phyloP scores from a whole-genome alignment of 2,113 vertebrate genomes.

The Ctenodactylus gundi region DNA sequence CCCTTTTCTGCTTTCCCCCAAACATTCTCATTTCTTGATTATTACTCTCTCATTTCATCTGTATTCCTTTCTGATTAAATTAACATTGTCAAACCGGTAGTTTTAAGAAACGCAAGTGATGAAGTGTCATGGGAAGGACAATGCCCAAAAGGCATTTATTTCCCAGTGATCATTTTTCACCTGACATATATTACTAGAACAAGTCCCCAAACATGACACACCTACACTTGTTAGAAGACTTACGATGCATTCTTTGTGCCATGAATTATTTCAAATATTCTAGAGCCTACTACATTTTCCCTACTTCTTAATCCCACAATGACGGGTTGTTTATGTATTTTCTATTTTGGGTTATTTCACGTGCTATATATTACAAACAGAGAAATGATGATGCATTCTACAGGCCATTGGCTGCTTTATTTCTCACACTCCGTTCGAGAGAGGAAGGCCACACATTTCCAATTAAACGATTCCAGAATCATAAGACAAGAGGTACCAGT shows the following conservation, averaged over 20 bases:
- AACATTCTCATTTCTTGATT: neutral
- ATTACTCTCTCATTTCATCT: neutral
- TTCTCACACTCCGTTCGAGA: constrained; percentile 50
- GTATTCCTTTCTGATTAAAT: constrained; percentile 14
- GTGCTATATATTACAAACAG: constrained; percentile 56
- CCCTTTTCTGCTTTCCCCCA: neutral
- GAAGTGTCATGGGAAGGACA: constrained; percentile 26
- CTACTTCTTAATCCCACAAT: constrained; percentile 15
- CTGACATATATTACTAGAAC: neutral
- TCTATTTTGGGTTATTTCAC: neutral
- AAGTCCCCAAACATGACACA: constrained; percentile 7
- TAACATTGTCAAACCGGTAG: neutral
- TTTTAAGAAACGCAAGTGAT: neutral
- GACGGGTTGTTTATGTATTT: constrained; percentile 1
- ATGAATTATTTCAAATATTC: neutral
- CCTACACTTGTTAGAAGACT: neutral
- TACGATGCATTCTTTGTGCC: constrained; percentile 33
- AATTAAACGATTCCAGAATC: constrained; percentile 67
- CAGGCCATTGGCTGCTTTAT: constrained; percentile 33
- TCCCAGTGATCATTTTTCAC: constrained; percentile 54
- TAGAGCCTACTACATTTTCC: neutral
- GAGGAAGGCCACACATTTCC: constrained; percentile 29
- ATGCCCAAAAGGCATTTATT: neutral
- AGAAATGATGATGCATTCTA: constrained; percentile 54
- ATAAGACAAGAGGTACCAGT: constrained; percentile 60